Conservation (phyloP, 2,888 invertebrate species). For the Biston betularia region DNA sequence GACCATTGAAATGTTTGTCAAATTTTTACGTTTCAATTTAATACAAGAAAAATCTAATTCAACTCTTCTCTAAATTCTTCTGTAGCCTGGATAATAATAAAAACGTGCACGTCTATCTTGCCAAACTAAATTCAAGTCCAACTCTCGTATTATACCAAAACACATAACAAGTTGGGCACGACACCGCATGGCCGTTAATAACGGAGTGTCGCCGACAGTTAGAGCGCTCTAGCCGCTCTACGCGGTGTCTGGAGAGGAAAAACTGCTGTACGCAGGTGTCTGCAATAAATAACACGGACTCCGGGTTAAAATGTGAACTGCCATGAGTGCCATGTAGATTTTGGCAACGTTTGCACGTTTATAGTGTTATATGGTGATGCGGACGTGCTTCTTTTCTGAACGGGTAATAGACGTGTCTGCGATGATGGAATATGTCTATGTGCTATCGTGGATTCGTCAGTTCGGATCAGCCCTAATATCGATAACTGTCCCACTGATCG, state of each 20-base stretch:
- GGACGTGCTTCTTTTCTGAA: conserved; percentile 18
- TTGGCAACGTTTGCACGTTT: conserved; percentile 31
- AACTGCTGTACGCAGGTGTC: conserved; percentile 67
- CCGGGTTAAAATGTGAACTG: conserved; percentile 33
- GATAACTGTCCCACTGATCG: too few species aligned
- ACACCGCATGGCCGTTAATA: conserved; percentile 63
- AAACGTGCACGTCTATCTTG: background rate
- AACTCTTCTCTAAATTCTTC: background rate
- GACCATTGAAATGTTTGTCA: too few species aligned
- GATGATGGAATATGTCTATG: background rate
- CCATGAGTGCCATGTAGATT: conserved; percentile 26
- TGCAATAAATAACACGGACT: conserved; percentile 58
- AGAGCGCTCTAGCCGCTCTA: conserved; percentile 50
- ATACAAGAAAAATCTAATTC: background rate
- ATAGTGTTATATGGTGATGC: conserved; percentile 19
- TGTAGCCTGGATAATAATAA: background rate
- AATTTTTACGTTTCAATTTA: too few species aligned
- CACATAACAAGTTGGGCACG: conserved; percentile 43
- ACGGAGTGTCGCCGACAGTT: conserved; percentile 63
- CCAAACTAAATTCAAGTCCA: conserved; percentile 19
- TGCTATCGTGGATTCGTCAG: background rate
- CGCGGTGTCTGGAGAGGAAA: conserved; percentile 57
- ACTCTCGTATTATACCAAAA: conserved; percentile 25
- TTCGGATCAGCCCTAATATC: too few species aligned
- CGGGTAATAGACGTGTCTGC: background rate